A percentile compares a stretch with the other conserved stretches of the same genome.
phyloP scores from a whole-genome alignment of 2,113 vertebrate species.

The Ranitomeya variabilis region DNA sequence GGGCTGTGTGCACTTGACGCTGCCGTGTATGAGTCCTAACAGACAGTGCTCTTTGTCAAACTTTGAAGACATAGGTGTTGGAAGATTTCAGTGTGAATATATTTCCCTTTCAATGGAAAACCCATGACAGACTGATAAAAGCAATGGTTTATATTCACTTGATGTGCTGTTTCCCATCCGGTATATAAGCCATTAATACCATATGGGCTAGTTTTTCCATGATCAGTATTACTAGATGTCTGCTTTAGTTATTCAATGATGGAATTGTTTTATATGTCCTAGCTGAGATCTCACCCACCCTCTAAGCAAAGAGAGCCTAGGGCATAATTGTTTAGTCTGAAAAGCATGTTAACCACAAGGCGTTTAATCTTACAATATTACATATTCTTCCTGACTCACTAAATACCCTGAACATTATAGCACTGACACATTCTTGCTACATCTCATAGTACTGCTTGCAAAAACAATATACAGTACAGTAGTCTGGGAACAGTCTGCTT shows the following conservation, averaged over 20 bases:
- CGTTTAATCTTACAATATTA: slow-evolving; percentile 53
- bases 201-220: slow-evolving; percentile 25
- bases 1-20: too few relatives aligned
- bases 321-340: slow-evolving; percentile 55
- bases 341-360: slow-evolving; percentile 51
- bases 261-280: slow-evolving; percentile 50
- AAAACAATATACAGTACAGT: slow-evolving; percentile 57
- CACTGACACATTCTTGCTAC: slow-evolving; percentile 55
- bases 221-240: slow-evolving; percentile 43
- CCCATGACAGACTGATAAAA: not conserved
- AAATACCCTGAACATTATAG: slow-evolving; percentile 37
- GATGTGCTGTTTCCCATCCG: not conserved
- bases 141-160: slow-evolving; percentile 27
- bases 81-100: not conserved
- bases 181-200: slow-evolving; percentile 33
- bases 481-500: slow-evolving; percentile 44
- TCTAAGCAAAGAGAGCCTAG: slow-evolving; percentile 40
- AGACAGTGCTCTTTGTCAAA: not conserved
- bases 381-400: slow-evolving; percentile 49
- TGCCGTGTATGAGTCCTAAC: not conserved
- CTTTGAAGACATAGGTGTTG: not conserved
- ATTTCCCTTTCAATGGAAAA: slow-evolving; percentile 15
- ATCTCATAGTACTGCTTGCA: slow-evolving; percentile 40
- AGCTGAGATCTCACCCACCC: slow-evolving; percentile 51
- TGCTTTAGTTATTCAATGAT: slow-evolving; percentile 43